Evolutionary conservation across 1,140 invertebrate species (phyloP).

Genomic region (Pantala flavescens): DNA sequence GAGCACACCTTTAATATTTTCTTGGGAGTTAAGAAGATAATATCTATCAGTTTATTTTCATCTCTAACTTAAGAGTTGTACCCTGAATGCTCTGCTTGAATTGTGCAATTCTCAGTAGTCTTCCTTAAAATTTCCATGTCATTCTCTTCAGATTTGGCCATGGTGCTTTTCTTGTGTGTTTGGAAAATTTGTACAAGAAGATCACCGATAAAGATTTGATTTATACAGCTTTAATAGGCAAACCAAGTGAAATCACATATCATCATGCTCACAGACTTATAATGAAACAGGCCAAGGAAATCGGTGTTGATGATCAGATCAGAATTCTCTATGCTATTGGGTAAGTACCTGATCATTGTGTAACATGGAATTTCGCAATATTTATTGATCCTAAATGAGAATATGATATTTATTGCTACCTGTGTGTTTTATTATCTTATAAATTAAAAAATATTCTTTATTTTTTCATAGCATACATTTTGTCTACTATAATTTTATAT

Average conservation of each 20-base stretch:
- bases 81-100: too few species aligned
- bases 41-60: too few species aligned
- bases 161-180: slow-evolving; percentile 53
- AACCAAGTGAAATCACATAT: slow-evolving; percentile 57
- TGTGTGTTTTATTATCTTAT: background rate
- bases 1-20: too few species aligned
- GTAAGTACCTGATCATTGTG: slow-evolving; percentile 30
- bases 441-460: background rate
- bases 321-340: slow-evolving; percentile 49
- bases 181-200: slow-evolving; percentile 56
- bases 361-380: too few species aligned
- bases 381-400: too few species aligned
- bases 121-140: slow-evolving; percentile 13
- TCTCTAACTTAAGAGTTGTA: too few species aligned
- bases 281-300: slow-evolving; percentile 40
- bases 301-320: slow-evolving; percentile 38
- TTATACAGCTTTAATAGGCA: slow-evolving; percentile 52
- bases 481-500: too few species aligned
- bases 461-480: background rate
- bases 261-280: slow-evolving; percentile 49
- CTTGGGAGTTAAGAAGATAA: too few species aligned
- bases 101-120: too few species aligned
- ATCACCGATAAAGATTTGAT: slow-evolving; percentile 48
- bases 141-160: slow-evolving; percentile 45
- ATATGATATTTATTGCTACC: background rate